Base-by-base conservation (phyloP, 2,113 vertebrate genomes). In the Scortum barcoo region DNA sequence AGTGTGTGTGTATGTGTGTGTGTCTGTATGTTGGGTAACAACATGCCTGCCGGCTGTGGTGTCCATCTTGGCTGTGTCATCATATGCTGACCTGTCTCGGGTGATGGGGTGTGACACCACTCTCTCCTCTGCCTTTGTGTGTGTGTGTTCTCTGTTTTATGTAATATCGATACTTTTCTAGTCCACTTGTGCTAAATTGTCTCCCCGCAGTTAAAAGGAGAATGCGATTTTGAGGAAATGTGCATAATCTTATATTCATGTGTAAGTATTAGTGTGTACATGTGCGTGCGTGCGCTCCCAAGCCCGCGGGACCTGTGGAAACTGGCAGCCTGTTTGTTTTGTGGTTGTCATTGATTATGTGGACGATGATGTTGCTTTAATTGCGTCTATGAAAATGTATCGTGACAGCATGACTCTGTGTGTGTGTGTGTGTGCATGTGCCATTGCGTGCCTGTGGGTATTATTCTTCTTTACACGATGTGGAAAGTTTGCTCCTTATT, bases 51-150 rank as follows among this genome's bases (percentile, higher is more conserved):
- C 72, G 61, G 86, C 88, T 44, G 58, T 91, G 76, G 83, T 86
- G 87, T 92, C 90, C 88, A 83, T 88, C 87, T 87, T 92, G 83
- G 86, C 86, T 89, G 58, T 72, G 88, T 93, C 88, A 91, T 79
- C 46, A 20, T 72, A 66, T 66, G 38, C 88, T 86, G 85, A 91
- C 89, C 87, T 77, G 84, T 87, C 75, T 74, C 8, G 56, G 79
- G 48, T 86, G 88, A 89, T 86, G 86, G 74, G 86, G 60, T 88
- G 84, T 89, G 90, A 92, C 90, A 91, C 86, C 62, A 11, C 14
- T 68, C 75, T 78, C 78, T 75, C 77, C 66, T 61, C 76, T 56
- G 84, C 30, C 51, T 63, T 3, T 36, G 10, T 70, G 33, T 36
- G 10, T 70, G 68, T 56, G 42, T 57, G 3, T 33, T n/a, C 33